A percentile compares a stretch with the other conserved stretches of the same genome.
These are phyloP conservation scores for Heliconius hermathena DNA, from an alignment of 1,140 invertebrate species.

Conservation along the genomic window DNA sequence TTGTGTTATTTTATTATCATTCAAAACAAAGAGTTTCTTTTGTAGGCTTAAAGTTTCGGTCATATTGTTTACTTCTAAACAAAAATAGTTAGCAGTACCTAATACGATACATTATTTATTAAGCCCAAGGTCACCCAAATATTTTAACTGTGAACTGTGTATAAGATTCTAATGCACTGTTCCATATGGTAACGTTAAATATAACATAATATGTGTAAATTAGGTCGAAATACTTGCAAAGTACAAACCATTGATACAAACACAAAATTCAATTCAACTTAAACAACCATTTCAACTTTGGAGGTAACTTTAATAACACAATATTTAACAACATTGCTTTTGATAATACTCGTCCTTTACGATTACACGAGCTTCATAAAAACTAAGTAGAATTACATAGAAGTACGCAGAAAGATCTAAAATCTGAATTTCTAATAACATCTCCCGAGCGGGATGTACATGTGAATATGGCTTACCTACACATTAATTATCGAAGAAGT, in stretches of 20 bases:
- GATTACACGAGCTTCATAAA: slow-evolving; percentile 52
- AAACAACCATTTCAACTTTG: not conserved
- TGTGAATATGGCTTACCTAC: slow-evolving; percentile 64
- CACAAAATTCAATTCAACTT: not conserved
- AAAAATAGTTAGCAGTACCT: too few relatives aligned
- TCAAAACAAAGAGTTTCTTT: too few relatives aligned
- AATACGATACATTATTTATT: too few relatives aligned
- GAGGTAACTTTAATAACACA: slow-evolving; percentile 37
- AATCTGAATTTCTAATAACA: slow-evolving; percentile 77
- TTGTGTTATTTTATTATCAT: too few relatives aligned
- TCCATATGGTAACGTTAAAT: not conserved
- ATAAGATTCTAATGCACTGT: too few relatives aligned
- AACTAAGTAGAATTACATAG: slow-evolving; percentile 57
- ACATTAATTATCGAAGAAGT: slow-evolving; percentile 59
- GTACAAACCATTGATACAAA: not conserved
- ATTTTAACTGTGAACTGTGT: too few relatives aligned
- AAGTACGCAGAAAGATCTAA: slow-evolving; percentile 48
- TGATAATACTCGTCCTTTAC: slow-evolving; percentile 17
- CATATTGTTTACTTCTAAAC: too few relatives aligned
- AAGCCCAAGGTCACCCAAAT: too few relatives aligned
- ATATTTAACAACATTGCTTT: slow-evolving; percentile 41
- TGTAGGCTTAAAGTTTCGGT: too few relatives aligned
- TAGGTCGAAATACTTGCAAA: not conserved
- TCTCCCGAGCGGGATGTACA: slow-evolving; percentile 65
- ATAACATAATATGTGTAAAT: too few relatives aligned